Evolutionary conservation across 2,888 invertebrate species (phyloP), one percentile per base, ranked within the genome.

Genomic region (Macrosoma leucophasiata): DNA sequence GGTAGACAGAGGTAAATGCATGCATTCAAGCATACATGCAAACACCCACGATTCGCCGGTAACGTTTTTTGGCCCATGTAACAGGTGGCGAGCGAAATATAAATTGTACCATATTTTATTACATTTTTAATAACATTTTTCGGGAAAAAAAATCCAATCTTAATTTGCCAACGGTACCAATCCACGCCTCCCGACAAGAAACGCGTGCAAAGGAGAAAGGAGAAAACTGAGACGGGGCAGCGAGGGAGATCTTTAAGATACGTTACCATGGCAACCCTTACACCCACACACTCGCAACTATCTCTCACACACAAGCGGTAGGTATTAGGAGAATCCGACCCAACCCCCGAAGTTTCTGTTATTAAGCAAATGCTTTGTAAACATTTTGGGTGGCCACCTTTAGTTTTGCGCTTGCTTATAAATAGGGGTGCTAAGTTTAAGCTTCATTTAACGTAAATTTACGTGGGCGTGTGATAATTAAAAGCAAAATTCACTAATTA

Each of bases 341-440:
- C 76, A 52, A 60, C 75, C 65, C 75, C 70, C 66, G 62, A 81
- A 81, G 71, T 81, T 82, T 77, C 72, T 72, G 78, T 82, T 84
- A 84, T 82, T 81, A 84, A 82, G 78, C 82, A 82, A 84, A 84
- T 84, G 82, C 79, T 81, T 78, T 63, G 81, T 79, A 84, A 84
- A 84, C 82, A 82, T 79, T 81, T 72, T 60, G 76, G 76, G 77
- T 61, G 66, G 72, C 50, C 69, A 78, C 81, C 81, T 79, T 75
- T 74, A 72, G 75, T 70, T 76, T 62, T 58, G 59, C 55, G 52
- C 60, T 58, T 55, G 62, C 67, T 70, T 55, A 69, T 75, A 75
- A 76, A 77, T 76, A 75, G 73, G 71, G 67, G 71, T 63, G 66
- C 62, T 65, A 62, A 58, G 72, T 69, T 74, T 68, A 66, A 68